Conservation (phyloP, 2,888 invertebrate genomes). For the Entomobrya proxima region DNA sequence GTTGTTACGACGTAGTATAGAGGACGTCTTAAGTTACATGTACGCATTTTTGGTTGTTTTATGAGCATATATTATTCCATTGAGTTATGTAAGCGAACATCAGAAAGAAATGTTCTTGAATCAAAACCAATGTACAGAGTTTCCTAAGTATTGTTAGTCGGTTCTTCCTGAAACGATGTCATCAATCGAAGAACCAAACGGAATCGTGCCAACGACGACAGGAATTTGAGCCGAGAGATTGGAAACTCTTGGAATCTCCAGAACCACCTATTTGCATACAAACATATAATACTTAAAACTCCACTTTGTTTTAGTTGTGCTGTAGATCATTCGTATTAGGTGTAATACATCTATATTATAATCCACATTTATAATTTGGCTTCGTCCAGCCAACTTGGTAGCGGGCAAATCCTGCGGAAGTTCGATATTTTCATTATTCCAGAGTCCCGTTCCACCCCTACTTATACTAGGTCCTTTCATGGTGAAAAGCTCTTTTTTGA, state of each 20-base stretch:
- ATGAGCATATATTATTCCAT: too few relatives aligned
- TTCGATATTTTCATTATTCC: conserved; percentile 53
- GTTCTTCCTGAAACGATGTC: conserved; percentile 14
- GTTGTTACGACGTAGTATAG: too few relatives aligned
- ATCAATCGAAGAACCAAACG: conserved; percentile 55
- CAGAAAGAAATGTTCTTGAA: too few relatives aligned
- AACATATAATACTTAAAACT: too few relatives aligned
- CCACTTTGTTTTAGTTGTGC: neutral
- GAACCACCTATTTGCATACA: conserved; percentile 56
- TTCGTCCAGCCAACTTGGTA: conserved; percentile 61
- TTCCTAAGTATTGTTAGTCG: neutral
- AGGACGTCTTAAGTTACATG: too few relatives aligned
- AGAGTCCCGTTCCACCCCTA: conserved; percentile 57
- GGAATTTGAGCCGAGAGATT: conserved; percentile 63
- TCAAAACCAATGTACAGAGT: neutral
- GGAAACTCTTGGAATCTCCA: conserved; percentile 53
- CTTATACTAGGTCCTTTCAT: conserved; percentile 59
- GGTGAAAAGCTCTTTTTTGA: conserved; percentile 54
- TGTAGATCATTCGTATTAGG: neutral
- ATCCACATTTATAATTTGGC: conserved; percentile 54
- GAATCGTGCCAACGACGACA: conserved; percentile 62
- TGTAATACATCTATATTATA: conserved; percentile 59
- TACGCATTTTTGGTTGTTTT: too few relatives aligned
- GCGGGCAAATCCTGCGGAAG: conserved; percentile 61
- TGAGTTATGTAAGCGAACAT: too few relatives aligned